phyloP scores from a whole-genome alignment of 2,113 vertebrate species.

The Phyllopteryx taeniolatus region DNA sequence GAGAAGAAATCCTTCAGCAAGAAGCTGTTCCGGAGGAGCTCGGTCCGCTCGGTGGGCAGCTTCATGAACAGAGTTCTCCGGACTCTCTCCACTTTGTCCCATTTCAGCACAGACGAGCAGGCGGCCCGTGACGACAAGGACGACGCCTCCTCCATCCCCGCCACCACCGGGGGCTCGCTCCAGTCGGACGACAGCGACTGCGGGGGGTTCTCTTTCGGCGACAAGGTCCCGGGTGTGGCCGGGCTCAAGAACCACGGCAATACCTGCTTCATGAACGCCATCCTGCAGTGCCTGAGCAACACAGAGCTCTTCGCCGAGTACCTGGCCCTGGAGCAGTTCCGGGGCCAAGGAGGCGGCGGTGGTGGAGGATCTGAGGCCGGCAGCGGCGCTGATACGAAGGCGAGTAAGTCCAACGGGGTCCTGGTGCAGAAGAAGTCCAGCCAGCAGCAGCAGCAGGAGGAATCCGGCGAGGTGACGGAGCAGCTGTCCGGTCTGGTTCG shows the following conservation, averaged over 20 bases:
- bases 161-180: conserved; percentile 57
- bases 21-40: conserved; percentile 82
- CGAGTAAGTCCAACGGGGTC: conserved; percentile 61
- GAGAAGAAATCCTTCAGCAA: conserved; percentile 88
- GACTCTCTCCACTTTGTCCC: conserved; percentile 86
- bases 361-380: conserved; percentile 7
- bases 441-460: conserved; percentile 54
- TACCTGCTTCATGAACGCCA: conserved; percentile 99
- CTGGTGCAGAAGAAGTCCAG: conserved; percentile 57
- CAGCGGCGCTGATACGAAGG: conserved; percentile 32
- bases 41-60: conserved; percentile 84
- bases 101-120: conserved; percentile 79
- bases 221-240: conserved; percentile 85
- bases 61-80: conserved; percentile 87
- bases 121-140: conserved; percentile 69
- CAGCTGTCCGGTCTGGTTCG: conserved; percentile 93
- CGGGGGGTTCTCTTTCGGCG: conserved; percentile 64
- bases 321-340: conserved; percentile 89
- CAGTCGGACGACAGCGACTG: conserved; percentile 71
- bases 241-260: conserved; percentile 97
- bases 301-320: conserved; percentile 96
- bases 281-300: conserved; percentile 97
- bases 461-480: conserved; percentile 88
- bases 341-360: conserved; percentile 40
- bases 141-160: conserved; percentile 66